These are phyloP conservation scores for Penaeus vannamei DNA, from an alignment of 1,140 invertebrate species.

Conservation along the genomic window DNA sequence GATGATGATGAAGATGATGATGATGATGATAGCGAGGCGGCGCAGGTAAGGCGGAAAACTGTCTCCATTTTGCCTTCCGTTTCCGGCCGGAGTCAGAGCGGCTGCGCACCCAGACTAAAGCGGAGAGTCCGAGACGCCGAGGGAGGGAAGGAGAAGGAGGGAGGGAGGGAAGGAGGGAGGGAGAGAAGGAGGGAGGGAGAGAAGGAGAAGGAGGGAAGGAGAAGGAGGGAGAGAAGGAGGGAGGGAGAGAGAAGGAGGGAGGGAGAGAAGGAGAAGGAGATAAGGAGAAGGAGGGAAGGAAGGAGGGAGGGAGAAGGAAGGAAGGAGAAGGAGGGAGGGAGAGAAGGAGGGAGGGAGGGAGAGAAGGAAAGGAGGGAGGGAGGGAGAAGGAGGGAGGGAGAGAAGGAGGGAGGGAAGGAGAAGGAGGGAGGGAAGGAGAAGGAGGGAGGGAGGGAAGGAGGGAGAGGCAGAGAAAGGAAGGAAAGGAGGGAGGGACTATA, in stretches of 20 bases:
- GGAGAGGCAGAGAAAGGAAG: neutral
- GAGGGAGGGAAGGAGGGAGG: neutral
- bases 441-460: neutral
- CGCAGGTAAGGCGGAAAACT: too few relatives aligned
- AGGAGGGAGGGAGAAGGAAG: neutral
- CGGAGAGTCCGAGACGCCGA: too few relatives aligned
- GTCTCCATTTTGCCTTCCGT: too few relatives aligned
- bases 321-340: neutral
- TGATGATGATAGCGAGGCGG: too few relatives aligned
- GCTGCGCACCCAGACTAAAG: too few relatives aligned
- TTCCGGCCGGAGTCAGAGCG: too few relatives aligned
- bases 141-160: neutral
- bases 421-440: neutral
- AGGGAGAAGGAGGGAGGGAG: neutral
- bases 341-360: too few relatives aligned
- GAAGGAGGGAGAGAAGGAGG: neutral
- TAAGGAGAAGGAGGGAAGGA: neutral
- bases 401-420: neutral
- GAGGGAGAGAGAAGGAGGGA: neutral
- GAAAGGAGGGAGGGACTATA: too few relatives aligned
- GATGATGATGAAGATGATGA: too few relatives aligned
- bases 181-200: too few relatives aligned
- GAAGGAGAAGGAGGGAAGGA: neutral
- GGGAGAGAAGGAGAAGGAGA: neutral
- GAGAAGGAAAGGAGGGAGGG: too few relatives aligned